Base-by-base conservation (phyloP, 2,113 vertebrate genomes). In the Pomatorhinus ruficollis region DNA sequence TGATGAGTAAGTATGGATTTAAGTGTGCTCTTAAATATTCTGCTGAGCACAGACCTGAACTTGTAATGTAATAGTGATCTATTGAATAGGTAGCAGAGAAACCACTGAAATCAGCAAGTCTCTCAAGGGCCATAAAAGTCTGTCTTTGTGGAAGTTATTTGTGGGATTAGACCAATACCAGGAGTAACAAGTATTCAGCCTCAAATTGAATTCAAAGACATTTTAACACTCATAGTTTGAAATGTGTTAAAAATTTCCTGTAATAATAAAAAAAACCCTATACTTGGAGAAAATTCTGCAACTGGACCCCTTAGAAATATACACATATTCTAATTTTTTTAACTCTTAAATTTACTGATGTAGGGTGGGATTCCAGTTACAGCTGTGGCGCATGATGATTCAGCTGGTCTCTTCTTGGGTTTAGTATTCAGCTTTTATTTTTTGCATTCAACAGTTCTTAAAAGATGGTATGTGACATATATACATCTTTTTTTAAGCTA, bases 11-110 rank as follows among this genome's bases (percentile, higher is more conserved):
- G 50, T 90, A 87, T 77, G 60, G 60, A 95, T 96, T 78, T 90
- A 90, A 83, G 44, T 24, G 45, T 63, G 52, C 42, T 81, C 47
- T 89, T 93, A 90, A 89, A 95, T 83, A 90, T 86, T 95, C 78
- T 96, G 95, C 96, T 96, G 95, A 96, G 53, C 77, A 70, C 54
- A 80, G 52, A 44, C 17, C 22, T 86, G 85, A 71, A 91, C 59
- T 78, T 90, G 83, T 71, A 88, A 93, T 23, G 30, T 65, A 75
- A 35, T 64, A 78, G 45, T 60, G 56, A 76, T 65, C 40, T 94
- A 91, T 94, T 63, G 77, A 82, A 69, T 15, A 71, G 27, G n/a
- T 45, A 42, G 8, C 33, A 68, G 52, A 77, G 88, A 94, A 96
- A 87, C 39, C 60, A 71, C 56, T 90, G 83, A 81, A 88, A 93